These are phyloP conservation scores for Scaptomyza tumidula DNA, from an alignment of 2,888 invertebrate genomes.

Conservation along the genomic window DNA sequence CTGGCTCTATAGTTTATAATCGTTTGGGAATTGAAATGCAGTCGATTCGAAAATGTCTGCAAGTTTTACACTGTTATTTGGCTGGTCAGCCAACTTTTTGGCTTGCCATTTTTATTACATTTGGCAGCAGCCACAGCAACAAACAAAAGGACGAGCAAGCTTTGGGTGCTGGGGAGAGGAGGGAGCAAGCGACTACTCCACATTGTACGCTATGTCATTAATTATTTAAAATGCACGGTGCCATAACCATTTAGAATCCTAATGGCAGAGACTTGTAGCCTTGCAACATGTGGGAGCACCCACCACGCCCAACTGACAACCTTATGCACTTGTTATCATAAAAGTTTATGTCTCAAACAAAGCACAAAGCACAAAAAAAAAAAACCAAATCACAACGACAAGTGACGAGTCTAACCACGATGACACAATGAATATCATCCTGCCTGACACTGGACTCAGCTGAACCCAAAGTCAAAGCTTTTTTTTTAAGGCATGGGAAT, in stretches of 20 bases:
- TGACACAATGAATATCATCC: slow-evolving; percentile 10
- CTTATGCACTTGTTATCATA: slow-evolving; percentile 65
- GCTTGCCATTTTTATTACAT: slow-evolving; percentile 71
- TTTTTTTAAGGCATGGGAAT: slow-evolving; percentile 66
- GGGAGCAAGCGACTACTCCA: slow-evolving; percentile 6
- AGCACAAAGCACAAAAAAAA: slow-evolving; percentile 9
- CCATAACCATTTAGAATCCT: slow-evolving; percentile 71
- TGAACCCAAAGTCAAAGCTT: slow-evolving; percentile 49
- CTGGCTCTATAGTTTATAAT: slow-evolving; percentile 69
- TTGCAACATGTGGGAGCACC: slow-evolving; percentile 65
- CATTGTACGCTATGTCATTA: slow-evolving; percentile 53
- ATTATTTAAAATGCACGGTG: slow-evolving; percentile 72
- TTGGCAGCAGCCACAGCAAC: slow-evolving; percentile 28
- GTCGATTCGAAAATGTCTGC: slow-evolving; percentile 68
- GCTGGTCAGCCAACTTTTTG: slow-evolving; percentile 70
- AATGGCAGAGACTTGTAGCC: slow-evolving; percentile 20
- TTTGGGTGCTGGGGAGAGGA: neutral
- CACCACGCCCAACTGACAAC: slow-evolving; percentile 27
- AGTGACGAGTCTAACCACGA: slow-evolving; percentile 54
- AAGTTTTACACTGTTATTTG: slow-evolving; percentile 38
- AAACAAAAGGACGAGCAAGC: slow-evolving; percentile 1
- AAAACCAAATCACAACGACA: slow-evolving; percentile 70
- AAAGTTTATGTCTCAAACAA: slow-evolving; percentile 66
- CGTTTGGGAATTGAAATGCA: slow-evolving; percentile 80
- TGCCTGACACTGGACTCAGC: slow-evolving; percentile 60